Evolutionary conservation across 2,113 vertebrate species (phyloP).

Genomic region (Hemiprocne comata): DNA sequence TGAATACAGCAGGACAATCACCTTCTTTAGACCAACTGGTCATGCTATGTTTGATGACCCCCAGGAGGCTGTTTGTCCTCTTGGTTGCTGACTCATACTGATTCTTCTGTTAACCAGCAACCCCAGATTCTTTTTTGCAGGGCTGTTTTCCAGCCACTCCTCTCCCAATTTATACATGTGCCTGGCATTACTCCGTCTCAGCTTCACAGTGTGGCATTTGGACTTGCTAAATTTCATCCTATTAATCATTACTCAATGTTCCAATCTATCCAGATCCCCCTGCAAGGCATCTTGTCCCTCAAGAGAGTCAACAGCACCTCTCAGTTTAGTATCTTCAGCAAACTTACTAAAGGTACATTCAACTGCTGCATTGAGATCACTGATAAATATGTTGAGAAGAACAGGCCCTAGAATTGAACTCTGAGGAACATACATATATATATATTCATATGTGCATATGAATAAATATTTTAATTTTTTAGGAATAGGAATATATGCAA

Average conservation of each 20-base stretch:
- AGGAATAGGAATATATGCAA: background rate
- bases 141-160: background rate
- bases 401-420: background rate
- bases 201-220: background rate
- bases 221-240: background rate
- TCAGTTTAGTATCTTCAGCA: background rate
- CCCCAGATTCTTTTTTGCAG: background rate
- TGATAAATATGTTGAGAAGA: background rate
- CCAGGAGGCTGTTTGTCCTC: background rate
- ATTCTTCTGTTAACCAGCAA: background rate
- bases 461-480: background rate
- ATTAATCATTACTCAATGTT: background rate
- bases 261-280: background rate
- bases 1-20: too few species aligned
- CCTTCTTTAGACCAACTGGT: too few species aligned
- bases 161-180: background rate
- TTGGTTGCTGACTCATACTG: background rate
- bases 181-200: background rate
- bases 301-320: background rate
- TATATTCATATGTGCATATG: background rate
- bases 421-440: background rate
- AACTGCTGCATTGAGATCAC: background rate
- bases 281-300: background rate
- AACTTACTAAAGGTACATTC: background rate
- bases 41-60: too few species aligned